A percentile compares a stretch with the other conserved stretches of the same genome.
Evolutionary conservation across 1,140 invertebrate species (phyloP).

Genomic region (Drosophila parvula): DNA sequence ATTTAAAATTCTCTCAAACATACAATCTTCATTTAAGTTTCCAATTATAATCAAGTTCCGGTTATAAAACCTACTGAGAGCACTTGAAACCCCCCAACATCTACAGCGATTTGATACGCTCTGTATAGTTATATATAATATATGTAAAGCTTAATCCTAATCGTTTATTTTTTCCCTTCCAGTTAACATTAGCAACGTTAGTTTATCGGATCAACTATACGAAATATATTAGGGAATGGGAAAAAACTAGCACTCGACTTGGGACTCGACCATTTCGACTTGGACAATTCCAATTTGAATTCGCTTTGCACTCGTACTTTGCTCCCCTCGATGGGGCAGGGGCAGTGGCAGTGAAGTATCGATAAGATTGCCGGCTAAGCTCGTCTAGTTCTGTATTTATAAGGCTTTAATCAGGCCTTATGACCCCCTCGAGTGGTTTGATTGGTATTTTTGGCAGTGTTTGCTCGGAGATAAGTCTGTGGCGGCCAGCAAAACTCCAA

Average conservation of each 20-base stretch:
- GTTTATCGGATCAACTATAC: too few relatives aligned
- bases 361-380: conserved; percentile 63
- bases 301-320: conserved; percentile 62
- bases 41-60: not conserved
- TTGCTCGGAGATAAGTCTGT: conserved; percentile 22
- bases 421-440: conserved; percentile 49
- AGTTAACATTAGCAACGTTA: conserved; percentile 6
- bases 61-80: conserved; percentile 5
- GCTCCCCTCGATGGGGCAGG: conserved; percentile 22
- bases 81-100: not conserved
- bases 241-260: conserved; percentile 54
- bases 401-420: conserved; percentile 50
- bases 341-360: conserved; percentile 36
- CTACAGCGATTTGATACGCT: conserved; percentile 20
- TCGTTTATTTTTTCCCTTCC: not conserved
- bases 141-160: conserved; percentile 7
- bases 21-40: not conserved
- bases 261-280: conserved; percentile 26
- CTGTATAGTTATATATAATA: not conserved
- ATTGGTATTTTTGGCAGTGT: conserved; percentile 37
- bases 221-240: conserved; percentile 11
- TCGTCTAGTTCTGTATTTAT: conserved; percentile 54
- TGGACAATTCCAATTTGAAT: conserved; percentile 45
- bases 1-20: not conserved
- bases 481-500: conserved; percentile 9